phyloP scores from a whole-genome alignment of 2,113 vertebrate genomes.

The Oxygymnocypris stewartii region DNA sequence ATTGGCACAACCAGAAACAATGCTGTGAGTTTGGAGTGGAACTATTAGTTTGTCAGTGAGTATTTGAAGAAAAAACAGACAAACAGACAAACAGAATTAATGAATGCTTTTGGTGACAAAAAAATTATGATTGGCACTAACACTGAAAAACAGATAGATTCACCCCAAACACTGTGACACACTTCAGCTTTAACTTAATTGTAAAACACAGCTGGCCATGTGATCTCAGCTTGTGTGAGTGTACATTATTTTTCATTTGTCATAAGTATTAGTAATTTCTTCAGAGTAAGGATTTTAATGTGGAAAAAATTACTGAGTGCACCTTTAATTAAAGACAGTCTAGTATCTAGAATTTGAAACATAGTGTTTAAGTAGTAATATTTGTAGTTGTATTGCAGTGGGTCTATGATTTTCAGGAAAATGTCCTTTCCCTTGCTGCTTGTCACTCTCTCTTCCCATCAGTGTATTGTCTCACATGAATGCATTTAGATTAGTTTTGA shows the following conservation, averaged over 20 bases:
- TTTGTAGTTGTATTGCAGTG: slow-evolving; percentile 13
- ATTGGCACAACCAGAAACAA: background rate
- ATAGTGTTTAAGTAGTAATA: background rate
- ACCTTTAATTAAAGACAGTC: slow-evolving; percentile 17
- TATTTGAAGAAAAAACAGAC: background rate
- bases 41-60: background rate
- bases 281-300: background rate
- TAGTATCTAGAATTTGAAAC: background rate
- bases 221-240: too few species aligned
- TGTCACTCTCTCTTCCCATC: background rate
- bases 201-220: too few species aligned
- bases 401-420: background rate
- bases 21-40: background rate
- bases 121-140: background rate
- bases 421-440: background rate
- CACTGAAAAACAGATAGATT: background rate
- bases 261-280: background rate
- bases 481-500: background rate
- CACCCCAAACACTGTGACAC: background rate
- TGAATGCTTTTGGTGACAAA: too few species aligned
- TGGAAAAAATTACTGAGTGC: background rate
- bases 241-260: background rate
- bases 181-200: too few species aligned
- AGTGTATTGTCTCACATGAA: background rate
- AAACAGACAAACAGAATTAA: too few species aligned